A percentile compares a stretch with the other conserved stretches of the same genome.
Evolutionary conservation across 2,113 vertebrate species (phyloP).

Genomic region (Jaculus jaculus): DNA sequence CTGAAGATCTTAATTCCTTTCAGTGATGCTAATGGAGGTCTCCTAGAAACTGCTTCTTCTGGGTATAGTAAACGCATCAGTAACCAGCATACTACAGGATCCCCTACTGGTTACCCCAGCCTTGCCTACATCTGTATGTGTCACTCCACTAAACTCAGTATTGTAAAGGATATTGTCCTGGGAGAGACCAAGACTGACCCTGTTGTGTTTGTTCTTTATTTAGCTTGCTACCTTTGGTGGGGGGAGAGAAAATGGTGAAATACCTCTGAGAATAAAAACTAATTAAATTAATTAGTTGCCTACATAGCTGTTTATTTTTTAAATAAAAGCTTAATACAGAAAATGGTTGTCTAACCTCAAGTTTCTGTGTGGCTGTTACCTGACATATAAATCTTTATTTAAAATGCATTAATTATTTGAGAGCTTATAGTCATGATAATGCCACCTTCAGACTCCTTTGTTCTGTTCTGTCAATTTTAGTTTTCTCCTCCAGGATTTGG

Average conservation of each 20-base stretch:
- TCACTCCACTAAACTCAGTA: not conserved
- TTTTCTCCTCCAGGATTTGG: slow-evolving; percentile 44
- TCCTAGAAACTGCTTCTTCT: not conserved
- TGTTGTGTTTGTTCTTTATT: slow-evolving; percentile 5
- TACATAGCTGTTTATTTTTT: slow-evolving; percentile 13
- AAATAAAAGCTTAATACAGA: slow-evolving; percentile 27
- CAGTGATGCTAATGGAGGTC: not conserved
- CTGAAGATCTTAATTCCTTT: not conserved
- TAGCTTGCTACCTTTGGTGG: not conserved
- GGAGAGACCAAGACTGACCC: too few species aligned
- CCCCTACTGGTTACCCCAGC: not conserved
- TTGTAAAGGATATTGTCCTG: not conserved
- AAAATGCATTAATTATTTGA: slow-evolving; percentile 37
- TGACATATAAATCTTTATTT: slow-evolving; percentile 47
- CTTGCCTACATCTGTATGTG: not conserved
- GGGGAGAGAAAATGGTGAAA: not conserved
- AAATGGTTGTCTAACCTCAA: slow-evolving; percentile 15
- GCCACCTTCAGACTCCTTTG: not conserved
- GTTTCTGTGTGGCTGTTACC: slow-evolving; percentile 21
- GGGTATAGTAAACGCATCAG: not conserved
- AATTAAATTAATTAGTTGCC: not conserved
- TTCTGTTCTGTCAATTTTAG: slow-evolving; percentile 5
- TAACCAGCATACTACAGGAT: not conserved
- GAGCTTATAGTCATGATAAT: not conserved
- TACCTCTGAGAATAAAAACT: slow-evolving; percentile 23